A percentile compares a stretch with the other conserved stretches of the same genome.
Evolutionary conservation across 2,888 invertebrate species (phyloP).

Genomic region (Agonopterix heracliana): DNA sequence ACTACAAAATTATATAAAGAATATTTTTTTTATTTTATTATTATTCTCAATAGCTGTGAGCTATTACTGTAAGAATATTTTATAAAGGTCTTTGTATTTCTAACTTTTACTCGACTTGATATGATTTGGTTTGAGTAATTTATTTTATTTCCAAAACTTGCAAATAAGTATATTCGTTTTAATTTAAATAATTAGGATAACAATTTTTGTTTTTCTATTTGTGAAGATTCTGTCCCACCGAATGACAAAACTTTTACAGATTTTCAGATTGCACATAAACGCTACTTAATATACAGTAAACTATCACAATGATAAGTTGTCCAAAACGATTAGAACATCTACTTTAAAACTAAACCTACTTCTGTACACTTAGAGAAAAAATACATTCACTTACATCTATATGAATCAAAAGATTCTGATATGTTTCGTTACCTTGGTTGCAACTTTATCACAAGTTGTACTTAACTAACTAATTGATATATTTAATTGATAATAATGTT

Average conservation of each 20-base stretch:
- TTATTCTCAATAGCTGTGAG: no score
- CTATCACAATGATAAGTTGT: neutral
- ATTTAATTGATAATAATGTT: conserved; percentile 44
- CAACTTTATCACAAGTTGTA: conserved; percentile 76
- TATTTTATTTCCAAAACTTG: no score
- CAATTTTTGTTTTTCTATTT: no score
- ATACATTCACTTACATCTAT: conserved; percentile 51
- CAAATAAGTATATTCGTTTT: no score
- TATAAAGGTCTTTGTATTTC: no score
- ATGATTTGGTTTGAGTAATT: no score
- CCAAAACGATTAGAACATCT: neutral
- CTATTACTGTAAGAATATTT: no score
- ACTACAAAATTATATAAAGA: no score
- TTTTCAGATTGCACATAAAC: neutral
- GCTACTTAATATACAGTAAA: neutral
- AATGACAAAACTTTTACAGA: neutral
- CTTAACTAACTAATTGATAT: conserved; percentile 47
- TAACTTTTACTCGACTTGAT: no score
- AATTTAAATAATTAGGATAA: no score
- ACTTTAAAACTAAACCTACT: neutral
- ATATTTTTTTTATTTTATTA: no score
- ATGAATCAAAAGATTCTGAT: conserved; percentile 82
- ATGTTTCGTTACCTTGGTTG: conserved; percentile 85
- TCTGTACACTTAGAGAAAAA: conserved; percentile 45
- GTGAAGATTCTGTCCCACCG: conserved; percentile 11